Conservation (phyloP, 2,888 invertebrate genomes). For the Podabrus alpinus region DNA sequence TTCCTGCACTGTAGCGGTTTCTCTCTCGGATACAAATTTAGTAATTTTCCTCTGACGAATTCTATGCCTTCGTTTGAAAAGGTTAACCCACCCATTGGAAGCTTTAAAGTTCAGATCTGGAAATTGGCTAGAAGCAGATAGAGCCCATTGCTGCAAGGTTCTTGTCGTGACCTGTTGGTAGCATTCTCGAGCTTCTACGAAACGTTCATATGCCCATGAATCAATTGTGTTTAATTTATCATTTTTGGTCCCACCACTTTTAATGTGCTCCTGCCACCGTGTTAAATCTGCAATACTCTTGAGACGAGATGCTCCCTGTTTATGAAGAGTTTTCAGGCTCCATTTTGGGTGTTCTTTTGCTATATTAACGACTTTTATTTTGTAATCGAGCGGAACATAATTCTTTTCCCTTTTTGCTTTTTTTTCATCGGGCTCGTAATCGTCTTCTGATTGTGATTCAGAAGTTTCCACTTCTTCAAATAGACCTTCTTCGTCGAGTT, state of each 20-base stretch:
- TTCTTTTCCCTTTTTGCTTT: neutral
- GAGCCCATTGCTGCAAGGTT: neutral
- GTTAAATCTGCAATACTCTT: neutral
- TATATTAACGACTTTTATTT: neutral
- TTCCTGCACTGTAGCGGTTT: neutral
- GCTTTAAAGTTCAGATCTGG: neutral
- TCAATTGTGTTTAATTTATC: neutral
- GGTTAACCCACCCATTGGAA: neutral
- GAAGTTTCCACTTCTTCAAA: neutral
- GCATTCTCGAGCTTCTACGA: neutral
- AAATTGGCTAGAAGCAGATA: neutral
- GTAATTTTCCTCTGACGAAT: neutral
- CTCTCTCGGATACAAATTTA: neutral
- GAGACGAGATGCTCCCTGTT: neutral
- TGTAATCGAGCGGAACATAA: neutral
- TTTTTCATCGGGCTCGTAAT: neutral
- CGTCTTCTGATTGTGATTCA: neutral
- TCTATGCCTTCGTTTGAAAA: neutral
- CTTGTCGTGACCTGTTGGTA: neutral
- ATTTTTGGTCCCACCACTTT: neutral
- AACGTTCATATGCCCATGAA: neutral
- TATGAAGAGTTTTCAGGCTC: neutral
- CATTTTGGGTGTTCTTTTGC: neutral
- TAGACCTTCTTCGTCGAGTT: neutral
- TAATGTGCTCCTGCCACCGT: neutral